phyloP scores from a whole-genome alignment of 2,113 vertebrate species.

The Scortum barcoo region DNA sequence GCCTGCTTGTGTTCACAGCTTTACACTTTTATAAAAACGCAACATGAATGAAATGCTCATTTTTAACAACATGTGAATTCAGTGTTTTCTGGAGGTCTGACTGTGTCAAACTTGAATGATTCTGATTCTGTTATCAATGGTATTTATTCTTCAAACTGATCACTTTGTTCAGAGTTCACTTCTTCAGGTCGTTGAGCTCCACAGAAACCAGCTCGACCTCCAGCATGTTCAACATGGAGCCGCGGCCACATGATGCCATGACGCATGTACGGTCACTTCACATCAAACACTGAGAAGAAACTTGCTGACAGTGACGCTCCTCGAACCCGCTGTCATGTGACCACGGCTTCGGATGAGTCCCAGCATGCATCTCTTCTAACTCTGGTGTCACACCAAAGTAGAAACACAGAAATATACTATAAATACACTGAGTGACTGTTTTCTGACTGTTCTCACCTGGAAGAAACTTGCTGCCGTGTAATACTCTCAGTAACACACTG shows the following conservation, averaged over 20 bases:
- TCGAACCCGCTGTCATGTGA: neutral
- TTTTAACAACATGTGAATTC: neutral
- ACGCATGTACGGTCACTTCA: neutral
- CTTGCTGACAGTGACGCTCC: neutral
- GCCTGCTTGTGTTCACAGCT: constrained; percentile 29
- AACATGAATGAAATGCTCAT: constrained; percentile 15
- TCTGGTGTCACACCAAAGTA: constrained; percentile 11
- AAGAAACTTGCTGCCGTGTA: neutral
- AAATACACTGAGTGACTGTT: neutral
- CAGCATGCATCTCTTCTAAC: constrained; percentile 38
- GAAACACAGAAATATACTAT: constrained; percentile 1
- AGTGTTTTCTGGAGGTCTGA: neutral
- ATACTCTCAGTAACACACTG: neutral
- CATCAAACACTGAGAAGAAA: neutral
- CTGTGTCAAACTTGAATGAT: too few relatives aligned
- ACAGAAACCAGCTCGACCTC: constrained; percentile 32
- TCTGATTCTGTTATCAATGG: neutral
- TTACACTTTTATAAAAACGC: constrained; percentile 29
- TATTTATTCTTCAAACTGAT: neutral
- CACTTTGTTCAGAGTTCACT: too few relatives aligned
- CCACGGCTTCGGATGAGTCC: constrained; percentile 19
- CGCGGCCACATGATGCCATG: constrained; percentile 31
- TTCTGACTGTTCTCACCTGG: too few relatives aligned
- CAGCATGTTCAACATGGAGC: neutral
- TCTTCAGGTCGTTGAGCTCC: constrained; percentile 7